These are phyloP conservation scores for Agonopterix arenella DNA, from an alignment of 2,888 invertebrate species.

Conservation along the genomic window DNA sequence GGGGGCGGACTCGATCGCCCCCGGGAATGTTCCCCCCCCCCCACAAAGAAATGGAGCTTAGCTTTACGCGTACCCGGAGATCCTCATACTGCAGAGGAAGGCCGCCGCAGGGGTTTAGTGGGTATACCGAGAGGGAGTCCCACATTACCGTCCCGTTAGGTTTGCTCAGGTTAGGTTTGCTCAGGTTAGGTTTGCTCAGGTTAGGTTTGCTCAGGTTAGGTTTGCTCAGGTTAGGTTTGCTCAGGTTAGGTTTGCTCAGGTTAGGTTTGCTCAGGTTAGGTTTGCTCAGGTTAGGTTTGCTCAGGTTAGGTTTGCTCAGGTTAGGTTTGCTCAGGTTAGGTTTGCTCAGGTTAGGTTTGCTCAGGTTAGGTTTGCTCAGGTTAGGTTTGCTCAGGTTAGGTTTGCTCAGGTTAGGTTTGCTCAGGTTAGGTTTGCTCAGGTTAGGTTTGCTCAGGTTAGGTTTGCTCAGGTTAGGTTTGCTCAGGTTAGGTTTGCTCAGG, in stretches of 20 bases:
- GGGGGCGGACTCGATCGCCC: too few species aligned
- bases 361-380: conserved; percentile 4
- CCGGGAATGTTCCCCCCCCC: too few species aligned
- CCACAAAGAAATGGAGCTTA: too few species aligned
- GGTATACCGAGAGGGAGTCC: too few species aligned
- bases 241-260: conserved; percentile 5
- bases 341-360: conserved; percentile 6
- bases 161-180: too few species aligned
- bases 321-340: conserved; percentile 9
- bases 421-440: conserved; percentile 6
- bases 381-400: conserved; percentile 4
- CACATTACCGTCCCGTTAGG: too few species aligned
- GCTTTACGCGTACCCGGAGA: too few species aligned
- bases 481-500: conserved; percentile 2
- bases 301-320: conserved; percentile 8
- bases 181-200: conserved; percentile 5
- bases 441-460: conserved; percentile 8
- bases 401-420: conserved; percentile 6
- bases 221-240: conserved; percentile 6
- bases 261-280: conserved; percentile 10
- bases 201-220: conserved; percentile 7
- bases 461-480: conserved; percentile 7
- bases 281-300: conserved; percentile 9
- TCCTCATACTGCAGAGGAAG: too few species aligned
- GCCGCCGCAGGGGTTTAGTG: too few species aligned